phyloP scores from a whole-genome alignment of 2,113 vertebrate genomes.

The Aspidoscelis tigris region DNA sequence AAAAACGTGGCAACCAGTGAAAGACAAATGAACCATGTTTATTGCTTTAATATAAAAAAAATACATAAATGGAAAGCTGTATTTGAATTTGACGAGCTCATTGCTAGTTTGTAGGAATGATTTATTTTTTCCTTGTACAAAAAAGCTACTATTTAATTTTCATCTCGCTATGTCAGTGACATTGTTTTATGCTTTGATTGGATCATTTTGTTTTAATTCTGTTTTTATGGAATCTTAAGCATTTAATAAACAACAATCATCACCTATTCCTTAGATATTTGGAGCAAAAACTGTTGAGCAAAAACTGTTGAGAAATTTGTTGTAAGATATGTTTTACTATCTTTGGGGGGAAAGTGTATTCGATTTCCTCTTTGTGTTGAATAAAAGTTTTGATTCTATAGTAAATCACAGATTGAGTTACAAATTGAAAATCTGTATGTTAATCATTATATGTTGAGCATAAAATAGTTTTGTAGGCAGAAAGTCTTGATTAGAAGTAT shows the following conservation, averaged over 20 bases:
- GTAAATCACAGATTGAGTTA: background rate
- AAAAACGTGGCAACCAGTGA: slow-evolving; percentile 78
- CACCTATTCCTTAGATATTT: slow-evolving; percentile 57
- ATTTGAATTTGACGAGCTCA: slow-evolving; percentile 84
- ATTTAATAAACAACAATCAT: slow-evolving; percentile 75
- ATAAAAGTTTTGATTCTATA: background rate
- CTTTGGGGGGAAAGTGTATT: background rate
- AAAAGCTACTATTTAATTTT: slow-evolving; percentile 76
- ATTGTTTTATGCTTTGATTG: slow-evolving; percentile 70
- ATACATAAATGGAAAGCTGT: slow-evolving; percentile 85
- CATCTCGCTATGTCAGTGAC: slow-evolving; percentile 72
- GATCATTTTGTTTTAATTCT: slow-evolving; percentile 78
- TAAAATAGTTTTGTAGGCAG: background rate
- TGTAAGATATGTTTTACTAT: background rate
- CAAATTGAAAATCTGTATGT: background rate
- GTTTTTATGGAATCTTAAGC: slow-evolving; percentile 76
- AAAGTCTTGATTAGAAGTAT: background rate
- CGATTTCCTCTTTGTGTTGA: background rate
- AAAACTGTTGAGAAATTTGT: background rate
- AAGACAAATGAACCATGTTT: slow-evolving; percentile 86
- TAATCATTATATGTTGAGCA: background rate
- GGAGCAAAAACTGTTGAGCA: slow-evolving; percentile 44
- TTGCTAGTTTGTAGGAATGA: slow-evolving; percentile 79
- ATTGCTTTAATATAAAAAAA: slow-evolving; percentile 89
- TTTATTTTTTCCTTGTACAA: slow-evolving; percentile 77